Percentiles rank a stretch among this genome's conserved stretches.
Conservation (phyloP, 1,140 invertebrate genomes). For the Drosophila saltans region DNA sequence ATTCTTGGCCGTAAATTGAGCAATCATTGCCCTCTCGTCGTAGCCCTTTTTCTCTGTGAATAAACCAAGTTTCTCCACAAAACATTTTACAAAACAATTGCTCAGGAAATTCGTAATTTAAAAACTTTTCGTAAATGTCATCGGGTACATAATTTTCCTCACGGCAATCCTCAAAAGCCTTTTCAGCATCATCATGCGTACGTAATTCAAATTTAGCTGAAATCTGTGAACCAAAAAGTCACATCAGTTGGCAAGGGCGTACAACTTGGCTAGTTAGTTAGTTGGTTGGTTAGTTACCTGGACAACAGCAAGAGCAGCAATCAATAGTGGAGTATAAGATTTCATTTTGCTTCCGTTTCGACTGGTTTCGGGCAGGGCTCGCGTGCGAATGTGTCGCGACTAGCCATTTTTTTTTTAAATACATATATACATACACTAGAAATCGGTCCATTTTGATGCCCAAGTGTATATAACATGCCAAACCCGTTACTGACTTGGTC, state of each 20-base stretch:
- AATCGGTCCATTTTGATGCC: constrained; percentile 16
- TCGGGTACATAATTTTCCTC: constrained; percentile 66
- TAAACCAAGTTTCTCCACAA: constrained; percentile 73
- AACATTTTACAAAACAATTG: constrained; percentile 75
- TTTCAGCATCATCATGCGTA: constrained; percentile 61
- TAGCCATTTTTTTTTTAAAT: constrained; percentile 62
- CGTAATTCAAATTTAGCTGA: constrained; percentile 66
- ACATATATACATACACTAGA: no score
- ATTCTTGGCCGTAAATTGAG: constrained; percentile 63
- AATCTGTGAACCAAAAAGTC: constrained; percentile 38
- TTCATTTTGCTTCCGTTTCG: constrained; percentile 54
- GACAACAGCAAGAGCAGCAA: constrained; percentile 32
- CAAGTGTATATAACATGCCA: constrained; percentile 59
- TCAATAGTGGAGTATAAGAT: constrained; percentile 46
- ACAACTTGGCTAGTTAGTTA: constrained; percentile 6
- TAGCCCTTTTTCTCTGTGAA: constrained; percentile 68
- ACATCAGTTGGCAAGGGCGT: constrained; percentile 16
- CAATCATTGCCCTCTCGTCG: constrained; percentile 61
- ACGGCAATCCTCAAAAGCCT: constrained; percentile 69
- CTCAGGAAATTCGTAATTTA: constrained; percentile 71
- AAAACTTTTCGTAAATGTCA: constrained; percentile 73
- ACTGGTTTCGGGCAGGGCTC: constrained; percentile 61
- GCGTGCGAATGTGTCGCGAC: constrained; percentile 65
- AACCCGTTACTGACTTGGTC: constrained; percentile 63
- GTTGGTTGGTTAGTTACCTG: constrained; percentile 51